Percentiles rank a stretch among this genome's conserved stretches.
Evolutionary conservation across 2,113 vertebrate species (phyloP).

Genomic region (Plotosus lineatus): DNA sequence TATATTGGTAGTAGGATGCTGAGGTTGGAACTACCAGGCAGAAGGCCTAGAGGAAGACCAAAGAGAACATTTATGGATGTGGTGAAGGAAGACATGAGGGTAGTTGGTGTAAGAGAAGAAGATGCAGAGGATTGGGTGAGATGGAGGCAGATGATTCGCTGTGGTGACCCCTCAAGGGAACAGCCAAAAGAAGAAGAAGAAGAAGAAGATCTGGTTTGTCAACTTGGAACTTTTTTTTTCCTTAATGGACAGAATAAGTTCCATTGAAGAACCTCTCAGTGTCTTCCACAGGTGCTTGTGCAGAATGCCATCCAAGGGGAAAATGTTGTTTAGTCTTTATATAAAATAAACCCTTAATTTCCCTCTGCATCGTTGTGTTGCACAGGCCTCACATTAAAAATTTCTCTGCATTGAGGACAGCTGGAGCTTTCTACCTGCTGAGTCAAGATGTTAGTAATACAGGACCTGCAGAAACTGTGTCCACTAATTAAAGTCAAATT

Average conservation of each 20-base stretch:
- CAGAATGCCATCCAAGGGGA: constrained; percentile 20
- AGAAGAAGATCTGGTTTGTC: constrained; percentile 51
- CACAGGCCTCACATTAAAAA: constrained; percentile 30
- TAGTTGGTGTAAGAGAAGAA: too few relatives aligned
- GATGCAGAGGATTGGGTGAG: too few relatives aligned
- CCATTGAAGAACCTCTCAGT: constrained; percentile 53
- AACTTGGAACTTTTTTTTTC: constrained; percentile 50
- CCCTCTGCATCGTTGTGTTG: constrained; percentile 14
- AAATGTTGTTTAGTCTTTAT: background rate
- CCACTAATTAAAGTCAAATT: constrained; percentile 39
- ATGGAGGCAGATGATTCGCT: too few relatives aligned
- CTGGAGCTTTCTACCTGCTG: constrained; percentile 16
- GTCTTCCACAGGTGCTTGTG: constrained; percentile 45
- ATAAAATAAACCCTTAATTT: background rate
- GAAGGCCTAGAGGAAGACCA: too few relatives aligned
- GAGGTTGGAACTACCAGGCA: too few relatives aligned
- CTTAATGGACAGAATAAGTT: constrained; percentile 56
- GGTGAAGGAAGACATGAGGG: too few relatives aligned
- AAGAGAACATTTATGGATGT: too few relatives aligned
- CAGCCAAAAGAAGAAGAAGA: too few relatives aligned
- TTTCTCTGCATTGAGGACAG: constrained; percentile 48
- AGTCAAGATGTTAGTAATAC: constrained; percentile 40
- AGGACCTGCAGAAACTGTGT: constrained; percentile 44
- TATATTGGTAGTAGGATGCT: too few relatives aligned
- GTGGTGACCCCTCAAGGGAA: too few relatives aligned